Conservation (phyloP, 1,140 invertebrate genomes). For the Temnothorax longispinosus region DNA sequence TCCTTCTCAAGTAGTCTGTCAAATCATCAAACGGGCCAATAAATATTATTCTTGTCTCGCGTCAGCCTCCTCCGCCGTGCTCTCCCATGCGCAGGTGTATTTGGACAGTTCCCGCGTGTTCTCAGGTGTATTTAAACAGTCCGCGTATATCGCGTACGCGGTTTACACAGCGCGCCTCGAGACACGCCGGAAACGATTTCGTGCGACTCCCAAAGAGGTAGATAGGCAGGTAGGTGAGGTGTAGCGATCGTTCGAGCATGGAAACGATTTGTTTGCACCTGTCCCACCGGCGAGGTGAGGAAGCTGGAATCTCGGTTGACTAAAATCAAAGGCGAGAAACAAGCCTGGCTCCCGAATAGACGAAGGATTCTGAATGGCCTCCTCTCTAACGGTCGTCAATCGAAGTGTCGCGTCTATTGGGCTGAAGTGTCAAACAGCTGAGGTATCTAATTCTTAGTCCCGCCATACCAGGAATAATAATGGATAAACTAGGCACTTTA, state of each 20-base stretch:
- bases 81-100: constrained; percentile 26
- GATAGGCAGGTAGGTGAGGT: background rate
- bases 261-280: constrained; percentile 46
- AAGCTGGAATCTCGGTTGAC: background rate
- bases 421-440: background rate
- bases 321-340: constrained; percentile 5
- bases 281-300: constrained; percentile 18
- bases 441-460: background rate
- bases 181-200: constrained; percentile 21
- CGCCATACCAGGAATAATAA: background rate
- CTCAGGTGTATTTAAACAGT: constrained; percentile 21
- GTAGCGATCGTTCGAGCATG: constrained; percentile 26
- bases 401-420: background rate
- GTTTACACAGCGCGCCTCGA: constrained; percentile 41
- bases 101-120: constrained; percentile 34
- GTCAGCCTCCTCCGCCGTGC: background rate
- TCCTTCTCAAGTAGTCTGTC: constrained; percentile 18
- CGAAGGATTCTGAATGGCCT: background rate
- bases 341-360: background rate
- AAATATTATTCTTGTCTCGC: constrained; percentile 54
- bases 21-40: constrained; percentile 36
- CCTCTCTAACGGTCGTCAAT: constrained; percentile 31
- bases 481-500: background rate
- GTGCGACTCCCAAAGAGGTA: constrained; percentile 16
- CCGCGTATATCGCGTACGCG: background rate